phyloP scores from a whole-genome alignment of 2,113 vertebrate genomes.

The Nothocercus nigrocapillus region DNA sequence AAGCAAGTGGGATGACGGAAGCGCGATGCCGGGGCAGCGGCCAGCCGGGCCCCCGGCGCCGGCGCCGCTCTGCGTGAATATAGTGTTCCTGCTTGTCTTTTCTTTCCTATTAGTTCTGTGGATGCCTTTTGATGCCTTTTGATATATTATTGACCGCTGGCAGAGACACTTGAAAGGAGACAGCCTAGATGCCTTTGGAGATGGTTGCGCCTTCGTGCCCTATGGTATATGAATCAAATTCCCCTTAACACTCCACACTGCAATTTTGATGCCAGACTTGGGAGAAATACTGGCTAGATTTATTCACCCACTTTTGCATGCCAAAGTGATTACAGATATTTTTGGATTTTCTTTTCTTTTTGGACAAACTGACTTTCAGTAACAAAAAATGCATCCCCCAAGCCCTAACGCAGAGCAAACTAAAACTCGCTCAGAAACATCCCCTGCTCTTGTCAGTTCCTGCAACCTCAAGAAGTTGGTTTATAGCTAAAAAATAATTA shows the following conservation, averaged over 20 bases:
- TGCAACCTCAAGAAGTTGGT: not conserved
- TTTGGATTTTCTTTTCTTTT: not conserved
- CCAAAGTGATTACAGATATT: not conserved
- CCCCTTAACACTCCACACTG: not conserved
- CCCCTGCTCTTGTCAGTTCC: not conserved
- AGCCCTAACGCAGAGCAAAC: not conserved
- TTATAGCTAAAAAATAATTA: not conserved
- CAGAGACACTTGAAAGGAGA: not conserved
- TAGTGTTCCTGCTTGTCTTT: not conserved
- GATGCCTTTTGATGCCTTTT: not conserved
- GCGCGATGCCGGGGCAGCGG: not conserved
- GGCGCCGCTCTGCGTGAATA: not conserved
- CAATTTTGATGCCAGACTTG: not conserved
- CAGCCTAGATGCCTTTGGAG: not conserved
- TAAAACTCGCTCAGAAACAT: not conserved
- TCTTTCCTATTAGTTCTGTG: not conserved
- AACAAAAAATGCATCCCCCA: not conserved
- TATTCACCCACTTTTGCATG: not conserved
- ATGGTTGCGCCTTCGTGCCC: not conserved
- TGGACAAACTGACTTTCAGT: not conserved
- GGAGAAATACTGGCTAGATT: not conserved
- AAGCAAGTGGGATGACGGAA: constrained; percentile 15
- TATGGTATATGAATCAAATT: not conserved
- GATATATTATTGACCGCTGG: not conserved
- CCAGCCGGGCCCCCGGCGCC: not conserved